These are phyloP conservation scores for Melipona bicolor DNA, from an alignment of 2,888 invertebrate species.

Conservation along the genomic window DNA sequence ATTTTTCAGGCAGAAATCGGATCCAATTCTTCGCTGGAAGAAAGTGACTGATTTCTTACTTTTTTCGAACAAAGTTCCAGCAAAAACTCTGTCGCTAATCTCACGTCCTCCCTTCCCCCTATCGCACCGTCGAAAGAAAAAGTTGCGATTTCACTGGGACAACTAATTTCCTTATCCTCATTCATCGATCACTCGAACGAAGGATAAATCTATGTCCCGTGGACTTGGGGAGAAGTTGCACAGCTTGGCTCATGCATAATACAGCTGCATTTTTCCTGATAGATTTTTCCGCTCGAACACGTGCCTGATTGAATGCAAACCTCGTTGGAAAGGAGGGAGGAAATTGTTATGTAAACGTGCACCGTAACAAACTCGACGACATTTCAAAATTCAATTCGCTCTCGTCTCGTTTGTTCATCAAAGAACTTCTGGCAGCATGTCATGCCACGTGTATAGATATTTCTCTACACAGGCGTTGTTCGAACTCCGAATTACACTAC, in stretches of 20 bases:
- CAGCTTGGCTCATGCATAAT: background rate
- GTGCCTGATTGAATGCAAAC: slow-evolving; percentile 24
- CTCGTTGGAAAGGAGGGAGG: background rate
- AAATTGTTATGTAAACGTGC: background rate
- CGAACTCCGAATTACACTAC: too few relatives aligned
- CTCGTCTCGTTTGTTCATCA: slow-evolving; percentile 18
- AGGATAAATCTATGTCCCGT: background rate
- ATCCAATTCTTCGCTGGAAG: too few relatives aligned
- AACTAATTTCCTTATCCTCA: background rate
- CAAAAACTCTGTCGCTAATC: background rate
- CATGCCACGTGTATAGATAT: background rate
- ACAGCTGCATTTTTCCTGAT: background rate
- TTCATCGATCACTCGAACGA: background rate
- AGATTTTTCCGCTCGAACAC: background rate
- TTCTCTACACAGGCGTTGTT: too few relatives aligned
- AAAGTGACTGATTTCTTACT: too few relatives aligned
- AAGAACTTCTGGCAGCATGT: background rate
- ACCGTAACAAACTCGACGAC: background rate
- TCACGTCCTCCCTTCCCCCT: too few relatives aligned
- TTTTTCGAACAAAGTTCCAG: background rate
- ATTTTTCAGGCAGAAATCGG: too few relatives aligned
- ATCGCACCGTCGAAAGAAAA: background rate
- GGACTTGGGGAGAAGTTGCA: background rate
- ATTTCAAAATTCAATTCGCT: background rate
- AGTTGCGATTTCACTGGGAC: background rate